Conservation (phyloP, 2,888 invertebrate genomes). For the Eupeodes luniger region DNA sequence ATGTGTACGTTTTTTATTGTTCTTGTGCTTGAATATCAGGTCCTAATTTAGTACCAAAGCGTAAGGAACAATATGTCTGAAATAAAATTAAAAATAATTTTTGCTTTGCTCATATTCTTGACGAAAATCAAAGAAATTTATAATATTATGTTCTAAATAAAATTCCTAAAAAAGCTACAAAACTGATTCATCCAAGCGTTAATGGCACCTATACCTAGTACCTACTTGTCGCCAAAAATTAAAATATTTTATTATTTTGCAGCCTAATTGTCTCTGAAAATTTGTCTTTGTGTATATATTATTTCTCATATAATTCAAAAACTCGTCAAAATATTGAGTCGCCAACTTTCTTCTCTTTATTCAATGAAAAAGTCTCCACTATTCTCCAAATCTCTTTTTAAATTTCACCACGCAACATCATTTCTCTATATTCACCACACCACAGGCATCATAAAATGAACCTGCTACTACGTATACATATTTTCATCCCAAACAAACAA, state of each 20-base stretch:
- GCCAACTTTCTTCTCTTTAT: slow-evolving; percentile 33
- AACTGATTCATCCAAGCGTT: slow-evolving; percentile 58
- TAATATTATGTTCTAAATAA: slow-evolving; percentile 34
- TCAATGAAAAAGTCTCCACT: slow-evolving; percentile 10
- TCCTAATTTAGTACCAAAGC: too few relatives aligned
- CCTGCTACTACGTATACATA: neutral
- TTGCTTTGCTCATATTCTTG: too few relatives aligned
- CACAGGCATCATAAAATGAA: slow-evolving; percentile 22
- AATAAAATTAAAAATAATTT: too few relatives aligned
- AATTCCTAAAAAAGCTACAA: slow-evolving; percentile 34
- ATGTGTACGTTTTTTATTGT: too few relatives aligned
- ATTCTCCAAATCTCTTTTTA: slow-evolving; percentile 3
- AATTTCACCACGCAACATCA: slow-evolving; percentile 43
- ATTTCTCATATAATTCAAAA: slow-evolving; percentile 11
- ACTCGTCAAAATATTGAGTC: neutral
- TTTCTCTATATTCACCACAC: slow-evolving; percentile 55
- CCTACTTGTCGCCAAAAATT: slow-evolving; percentile 11
- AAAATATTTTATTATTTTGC: slow-evolving; percentile 10
- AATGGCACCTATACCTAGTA: slow-evolving; percentile 36
- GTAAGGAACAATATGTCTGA: too few relatives aligned
- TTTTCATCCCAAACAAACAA: slow-evolving; percentile 62
- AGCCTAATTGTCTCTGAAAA: slow-evolving; percentile 56
- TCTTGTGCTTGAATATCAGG: too few relatives aligned
- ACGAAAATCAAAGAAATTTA: too few relatives aligned
- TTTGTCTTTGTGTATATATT: slow-evolving; percentile 1